A percentile compares a stretch with the other conserved stretches of the same genome.
These are phyloP conservation scores for Cyclophora albipunctata DNA, from an alignment of 2,888 invertebrate genomes.

Conservation along the genomic window DNA sequence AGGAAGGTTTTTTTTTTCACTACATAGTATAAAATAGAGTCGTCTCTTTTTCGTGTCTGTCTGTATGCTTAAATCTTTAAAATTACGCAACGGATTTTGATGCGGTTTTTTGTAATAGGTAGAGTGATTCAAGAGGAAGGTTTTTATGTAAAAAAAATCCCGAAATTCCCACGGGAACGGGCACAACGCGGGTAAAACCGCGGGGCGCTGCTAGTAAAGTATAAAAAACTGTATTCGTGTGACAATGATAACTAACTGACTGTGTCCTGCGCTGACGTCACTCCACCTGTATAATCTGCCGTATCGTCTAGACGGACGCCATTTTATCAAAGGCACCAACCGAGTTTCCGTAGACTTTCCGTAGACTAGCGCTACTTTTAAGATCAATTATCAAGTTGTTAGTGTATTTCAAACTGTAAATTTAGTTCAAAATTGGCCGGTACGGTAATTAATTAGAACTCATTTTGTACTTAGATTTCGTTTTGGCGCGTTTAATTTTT, in stretches of 20 bases:
- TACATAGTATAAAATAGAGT: too few relatives aligned
- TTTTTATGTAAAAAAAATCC: too few relatives aligned
- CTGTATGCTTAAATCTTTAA: too few relatives aligned
- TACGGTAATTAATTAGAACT: constrained; percentile 13
- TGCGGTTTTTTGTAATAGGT: too few relatives aligned
- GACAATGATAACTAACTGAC: constrained; percentile 44
- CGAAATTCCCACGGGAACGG: too few relatives aligned
- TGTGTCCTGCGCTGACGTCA: constrained; percentile 62
- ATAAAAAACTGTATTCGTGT: constrained; percentile 6
- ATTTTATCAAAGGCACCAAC: constrained; percentile 49
- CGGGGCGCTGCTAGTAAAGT: too few relatives aligned
- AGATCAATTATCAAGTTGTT: constrained; percentile 35
- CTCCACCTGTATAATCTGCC: constrained; percentile 60
- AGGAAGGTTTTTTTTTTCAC: too few relatives aligned
- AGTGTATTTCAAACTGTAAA: constrained; percentile 22
- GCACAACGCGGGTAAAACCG: too few relatives aligned
- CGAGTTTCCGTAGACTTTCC: constrained; percentile 25
- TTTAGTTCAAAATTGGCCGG: constrained; percentile 18
- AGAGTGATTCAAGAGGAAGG: too few relatives aligned
- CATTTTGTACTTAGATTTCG: not conserved
- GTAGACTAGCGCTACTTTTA: constrained; percentile 27
- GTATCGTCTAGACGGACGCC: constrained; percentile 40
- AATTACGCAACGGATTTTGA: too few relatives aligned
- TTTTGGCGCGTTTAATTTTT: constrained; percentile 1
- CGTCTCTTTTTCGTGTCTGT: too few relatives aligned